Percentiles rank a stretch among this genome's conserved stretches.
Conservation (phyloP, 2,888 invertebrate genomes). For the Drosophila mimica region DNA sequence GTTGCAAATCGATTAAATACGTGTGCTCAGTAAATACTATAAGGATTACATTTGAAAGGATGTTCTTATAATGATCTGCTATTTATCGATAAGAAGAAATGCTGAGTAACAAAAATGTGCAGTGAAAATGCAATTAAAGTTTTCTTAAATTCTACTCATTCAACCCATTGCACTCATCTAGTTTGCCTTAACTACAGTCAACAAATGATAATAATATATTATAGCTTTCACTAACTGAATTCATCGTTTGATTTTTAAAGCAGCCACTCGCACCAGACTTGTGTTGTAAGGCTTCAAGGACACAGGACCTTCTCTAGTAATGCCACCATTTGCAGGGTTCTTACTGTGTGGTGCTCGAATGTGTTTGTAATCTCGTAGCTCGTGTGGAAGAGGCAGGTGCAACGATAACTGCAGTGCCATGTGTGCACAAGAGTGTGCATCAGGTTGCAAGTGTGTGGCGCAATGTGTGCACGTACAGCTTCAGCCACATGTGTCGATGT, state of each 20-base stretch:
- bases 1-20: background rate
- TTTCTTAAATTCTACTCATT: no score
- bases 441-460: constrained; percentile 10
- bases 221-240: background rate
- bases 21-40: background rate
- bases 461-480: constrained; percentile 25
- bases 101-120: background rate
- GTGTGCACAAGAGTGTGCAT: constrained; percentile 17
- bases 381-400: constrained; percentile 14
- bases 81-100: background rate
- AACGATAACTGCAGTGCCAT: constrained; percentile 37
- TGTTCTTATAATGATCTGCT: background rate
- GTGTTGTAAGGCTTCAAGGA: background rate
- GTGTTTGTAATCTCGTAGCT: constrained; percentile 35
- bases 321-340: constrained; percentile 8
- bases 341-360: constrained; percentile 5
- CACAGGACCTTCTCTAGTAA: constrained; percentile 19
- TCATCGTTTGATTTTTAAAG: background rate
- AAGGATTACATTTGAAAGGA: background rate
- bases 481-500: constrained; percentile 23
- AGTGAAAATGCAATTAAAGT: no score
- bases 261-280: background rate
- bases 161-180: background rate
- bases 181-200: background rate
- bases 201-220: background rate